Evolutionary conservation across 2,888 invertebrate genomes (phyloP), one percentile per base, ranked within the genome.

Genomic region (Perizoma affinitatum): DNA sequence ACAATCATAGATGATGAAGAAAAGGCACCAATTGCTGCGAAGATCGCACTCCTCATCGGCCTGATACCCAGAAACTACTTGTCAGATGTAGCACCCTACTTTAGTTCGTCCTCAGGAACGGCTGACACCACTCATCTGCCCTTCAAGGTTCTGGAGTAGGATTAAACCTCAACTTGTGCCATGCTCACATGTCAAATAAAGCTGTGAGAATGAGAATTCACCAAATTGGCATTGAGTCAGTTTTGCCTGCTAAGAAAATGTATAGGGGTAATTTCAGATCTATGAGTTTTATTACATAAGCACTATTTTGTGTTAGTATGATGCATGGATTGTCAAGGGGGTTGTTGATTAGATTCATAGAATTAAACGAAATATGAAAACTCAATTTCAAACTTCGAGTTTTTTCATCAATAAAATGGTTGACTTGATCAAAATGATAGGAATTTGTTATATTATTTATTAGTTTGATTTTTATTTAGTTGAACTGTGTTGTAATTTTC

Each of bases 11-110:
- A 88, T 61, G 87, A 86, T 7, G 86, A 87, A 68, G 86, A 91
- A 54, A 93, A 94, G 63, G 85, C 93, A 0, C 90, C 94, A 4
- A 90, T 94, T 54, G 93, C 95, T 1, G 94, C 95, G 0, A 93
- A 93, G 62, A 82, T 90, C 54, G 94, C 94, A 0, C 81, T 93
- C 0, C 84, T 94, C 4, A 86, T 94, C 35, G 94, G 94, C 0
- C 78, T 93, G n/a, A 68, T 93, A 35, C 93, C 93, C 0, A 82
- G 90, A 6, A 89, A 85, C 72, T 91, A 86, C 63, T 72, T 92
- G 4, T 84, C 89, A 0, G 92, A 92, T 61, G 82, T 87, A 7
- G 79, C 87, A 0, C 90, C 91, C 0, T 88, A 83, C 69, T 85
- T 88, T 59, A 84, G 82, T 49, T 73, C 85, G 0, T 82, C 85